These are phyloP conservation scores for Gila orcuttii DNA, from an alignment of 2,113 vertebrate species.

Conservation along the genomic window DNA sequence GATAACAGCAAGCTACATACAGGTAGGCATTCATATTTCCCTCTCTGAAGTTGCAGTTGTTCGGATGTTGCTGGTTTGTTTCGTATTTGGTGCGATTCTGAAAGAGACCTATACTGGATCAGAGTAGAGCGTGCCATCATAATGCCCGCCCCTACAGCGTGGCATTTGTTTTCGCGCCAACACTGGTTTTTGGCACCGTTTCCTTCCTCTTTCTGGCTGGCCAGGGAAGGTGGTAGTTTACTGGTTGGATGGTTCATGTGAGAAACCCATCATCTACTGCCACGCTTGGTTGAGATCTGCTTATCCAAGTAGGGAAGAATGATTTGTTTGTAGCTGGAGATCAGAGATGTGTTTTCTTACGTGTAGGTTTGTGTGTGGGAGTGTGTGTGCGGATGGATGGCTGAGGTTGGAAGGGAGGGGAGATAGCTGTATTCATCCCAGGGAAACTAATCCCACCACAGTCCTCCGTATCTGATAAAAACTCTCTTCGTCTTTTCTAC, in stretches of 20 bases:
- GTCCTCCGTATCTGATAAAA: constrained; percentile 65
- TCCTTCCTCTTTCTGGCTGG: background rate
- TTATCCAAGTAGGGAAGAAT: background rate
- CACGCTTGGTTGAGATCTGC: constrained; percentile 12
- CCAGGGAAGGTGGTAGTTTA: background rate
- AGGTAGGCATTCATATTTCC: constrained; percentile 58
- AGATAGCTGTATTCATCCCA: constrained; percentile 70
- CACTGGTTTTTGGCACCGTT: constrained; percentile 1
- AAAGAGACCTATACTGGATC: constrained; percentile 15
- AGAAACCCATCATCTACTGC: constrained; percentile 19
- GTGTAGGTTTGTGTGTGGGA: constrained; percentile 61
- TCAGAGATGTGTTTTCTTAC: constrained; percentile 28
- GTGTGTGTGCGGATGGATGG: constrained; percentile 60
- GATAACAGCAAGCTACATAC: constrained; percentile 64
- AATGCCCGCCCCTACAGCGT: constrained; percentile 34
- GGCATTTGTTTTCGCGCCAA: constrained; percentile 30
- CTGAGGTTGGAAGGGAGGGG: constrained; percentile 47
- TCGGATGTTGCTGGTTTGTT: background rate
- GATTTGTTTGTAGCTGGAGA: constrained; percentile 14
- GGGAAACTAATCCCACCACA: constrained; percentile 67
- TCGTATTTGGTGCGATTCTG: background rate
- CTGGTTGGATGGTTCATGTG: constrained; percentile 19
- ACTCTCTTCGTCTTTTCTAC: constrained; percentile 34
- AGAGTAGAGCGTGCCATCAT: constrained; percentile 35
- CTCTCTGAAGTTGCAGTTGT: constrained; percentile 42